Evolutionary conservation across 2,797 vertebrate species (phyloP).

Genomic region (Aselliscus stoliczkanus): DNA sequence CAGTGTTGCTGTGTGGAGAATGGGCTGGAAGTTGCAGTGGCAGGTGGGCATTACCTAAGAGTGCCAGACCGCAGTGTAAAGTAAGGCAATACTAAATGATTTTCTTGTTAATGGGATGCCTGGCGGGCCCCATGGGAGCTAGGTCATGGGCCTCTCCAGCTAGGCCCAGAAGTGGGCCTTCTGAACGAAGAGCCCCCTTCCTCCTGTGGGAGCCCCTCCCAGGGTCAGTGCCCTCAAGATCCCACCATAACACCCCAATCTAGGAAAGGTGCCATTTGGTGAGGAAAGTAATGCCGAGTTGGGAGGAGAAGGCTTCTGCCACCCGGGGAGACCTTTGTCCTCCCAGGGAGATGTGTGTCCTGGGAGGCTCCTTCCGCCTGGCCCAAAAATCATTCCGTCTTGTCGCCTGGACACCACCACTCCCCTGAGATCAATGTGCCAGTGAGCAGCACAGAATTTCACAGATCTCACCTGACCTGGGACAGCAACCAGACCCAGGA

Average conservation of each 20-base stretch:
- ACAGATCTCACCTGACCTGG: neutral
- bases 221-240: neutral
- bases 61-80: neutral
- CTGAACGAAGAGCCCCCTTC: neutral
- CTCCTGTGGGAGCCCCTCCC: rapidly evolving
- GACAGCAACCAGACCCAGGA: neutral
- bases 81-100: neutral
- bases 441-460: neutral
- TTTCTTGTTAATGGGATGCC: neutral
- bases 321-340: neutral
- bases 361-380: neutral
- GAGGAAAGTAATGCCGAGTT: neutral
- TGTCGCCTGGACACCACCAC: neutral
- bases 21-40: neutral
- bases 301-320: neutral
- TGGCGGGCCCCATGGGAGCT: neutral
- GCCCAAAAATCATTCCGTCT: neutral
- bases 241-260: neutral
- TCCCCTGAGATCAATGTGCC: neutral
- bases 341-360: neutral
- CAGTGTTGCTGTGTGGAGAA: neutral
- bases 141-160: neutral
- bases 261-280: neutral
- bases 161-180: neutral
- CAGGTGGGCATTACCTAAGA: neutral